These are phyloP conservation scores for Coboldia fuscipes DNA, from an alignment of 1,140 invertebrate genomes.

Conservation along the genomic window DNA sequence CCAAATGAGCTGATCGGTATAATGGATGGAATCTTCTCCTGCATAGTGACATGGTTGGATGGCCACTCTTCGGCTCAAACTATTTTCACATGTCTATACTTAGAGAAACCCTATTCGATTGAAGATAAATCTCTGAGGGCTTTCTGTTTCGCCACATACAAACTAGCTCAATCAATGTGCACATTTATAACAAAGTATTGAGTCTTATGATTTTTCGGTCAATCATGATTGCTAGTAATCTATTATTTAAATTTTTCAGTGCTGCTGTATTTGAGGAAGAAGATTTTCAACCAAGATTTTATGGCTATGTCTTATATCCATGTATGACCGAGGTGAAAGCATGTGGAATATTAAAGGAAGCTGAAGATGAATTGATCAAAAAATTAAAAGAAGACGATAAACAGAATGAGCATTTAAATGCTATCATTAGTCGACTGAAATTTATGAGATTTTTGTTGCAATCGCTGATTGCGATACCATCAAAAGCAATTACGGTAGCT, in stretches of 20 bases:
- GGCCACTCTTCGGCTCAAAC: constrained; percentile 92
- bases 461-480: constrained; percentile 42
- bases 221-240: constrained; percentile 1
- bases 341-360: constrained; percentile 64
- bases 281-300: constrained; percentile 85
- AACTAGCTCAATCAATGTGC: constrained; percentile 76
- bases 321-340: constrained; percentile 68
- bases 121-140: constrained; percentile 63
- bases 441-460: constrained; percentile 73
- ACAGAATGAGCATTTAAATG: constrained; percentile 33
- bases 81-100: constrained; percentile 88
- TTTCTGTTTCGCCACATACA: constrained; percentile 74
- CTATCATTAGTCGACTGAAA: constrained; percentile 58
- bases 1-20: constrained; percentile 60
- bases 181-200: constrained; percentile 75
- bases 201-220: too few species aligned
- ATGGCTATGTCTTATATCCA: constrained; percentile 66
- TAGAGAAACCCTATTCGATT: constrained; percentile 76
- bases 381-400: constrained; percentile 32
- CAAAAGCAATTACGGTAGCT: constrained; percentile 28
- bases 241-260: constrained; percentile 17
- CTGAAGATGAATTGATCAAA: constrained; percentile 76
- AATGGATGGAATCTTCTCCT: constrained; percentile 81
- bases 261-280: constrained; percentile 85
- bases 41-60: constrained; percentile 85